phyloP scores from a whole-genome alignment of 2,888 invertebrate species.

The Odontocerum albicorne region DNA sequence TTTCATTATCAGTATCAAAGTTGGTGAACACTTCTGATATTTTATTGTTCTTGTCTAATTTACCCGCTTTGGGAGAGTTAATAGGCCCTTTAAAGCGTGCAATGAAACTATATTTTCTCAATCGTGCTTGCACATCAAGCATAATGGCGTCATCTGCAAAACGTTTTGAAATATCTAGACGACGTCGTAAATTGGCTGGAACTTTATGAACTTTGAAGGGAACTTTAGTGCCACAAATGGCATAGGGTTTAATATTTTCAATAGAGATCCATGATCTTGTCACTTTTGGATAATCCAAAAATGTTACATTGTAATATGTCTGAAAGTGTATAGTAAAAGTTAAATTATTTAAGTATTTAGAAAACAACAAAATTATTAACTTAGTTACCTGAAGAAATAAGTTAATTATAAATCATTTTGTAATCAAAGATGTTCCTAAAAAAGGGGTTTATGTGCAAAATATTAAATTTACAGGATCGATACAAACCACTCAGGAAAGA shows the following conservation, averaged over 20 bases:
- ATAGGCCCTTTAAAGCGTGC: conserved; percentile 49
- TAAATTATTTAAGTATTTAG: not conserved
- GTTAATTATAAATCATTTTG: not conserved
- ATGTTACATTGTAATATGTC: conserved; percentile 59
- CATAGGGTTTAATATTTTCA: conserved; percentile 47
- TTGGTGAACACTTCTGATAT: not conserved
- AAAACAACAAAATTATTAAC: not conserved
- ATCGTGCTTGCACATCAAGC: conserved; percentile 44
- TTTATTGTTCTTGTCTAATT: not conserved
- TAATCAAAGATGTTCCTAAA: too few species aligned
- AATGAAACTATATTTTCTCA: conserved; percentile 53
- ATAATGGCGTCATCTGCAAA: conserved; percentile 50
- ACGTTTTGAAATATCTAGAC: conserved; percentile 45
- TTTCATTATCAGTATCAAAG: not conserved
- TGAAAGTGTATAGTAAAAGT: conserved; percentile 42
- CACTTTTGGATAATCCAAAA: conserved; percentile 51
- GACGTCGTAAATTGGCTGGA: conserved; percentile 41
- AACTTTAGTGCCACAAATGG: conserved; percentile 10
- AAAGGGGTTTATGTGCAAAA: too few species aligned
- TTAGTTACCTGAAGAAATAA: not conserved
- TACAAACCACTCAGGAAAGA: too few species aligned
- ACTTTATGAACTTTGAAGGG: not conserved
- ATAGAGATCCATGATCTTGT: conserved; percentile 54
- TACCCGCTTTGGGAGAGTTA: conserved; percentile 43
- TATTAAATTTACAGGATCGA: too few species aligned